phyloP scores from a whole-genome alignment of 2,113 vertebrate genomes.

The Chaenocephalus aceratus region DNA sequence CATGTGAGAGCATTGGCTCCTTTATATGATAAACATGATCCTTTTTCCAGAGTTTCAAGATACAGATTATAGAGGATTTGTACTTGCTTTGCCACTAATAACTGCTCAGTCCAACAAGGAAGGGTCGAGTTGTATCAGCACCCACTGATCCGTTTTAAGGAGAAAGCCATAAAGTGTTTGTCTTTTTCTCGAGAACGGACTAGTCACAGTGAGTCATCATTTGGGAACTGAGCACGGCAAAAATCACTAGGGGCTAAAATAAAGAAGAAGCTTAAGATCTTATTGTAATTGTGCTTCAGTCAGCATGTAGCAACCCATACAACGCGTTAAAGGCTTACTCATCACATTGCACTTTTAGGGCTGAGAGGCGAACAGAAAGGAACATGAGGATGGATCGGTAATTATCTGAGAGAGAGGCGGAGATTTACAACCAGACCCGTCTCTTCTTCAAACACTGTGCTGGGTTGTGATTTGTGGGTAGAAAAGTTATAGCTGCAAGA shows the following conservation, averaged over 20 bases:
- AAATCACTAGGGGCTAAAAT: constrained; percentile 22
- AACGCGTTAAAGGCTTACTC: constrained; percentile 63
- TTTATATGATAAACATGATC: background rate
- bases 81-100: constrained; percentile 14
- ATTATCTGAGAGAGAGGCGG: constrained; percentile 58
- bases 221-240: constrained; percentile 1
- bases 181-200: constrained; percentile 31
- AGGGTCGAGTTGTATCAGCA: background rate
- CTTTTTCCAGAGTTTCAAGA: constrained; percentile 3
- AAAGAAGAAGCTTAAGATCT: constrained; percentile 18
- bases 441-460: constrained; percentile 51
- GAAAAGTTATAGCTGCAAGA: constrained; percentile 22
- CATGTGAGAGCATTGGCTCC: constrained; percentile 23
- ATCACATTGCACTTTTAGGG: constrained; percentile 43
- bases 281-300: constrained; percentile 58
- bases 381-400: constrained; percentile 69
- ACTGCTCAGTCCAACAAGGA: background rate
- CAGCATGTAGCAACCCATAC: constrained; percentile 72
- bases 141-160: constrained; percentile 32
- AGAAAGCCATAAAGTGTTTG: constrained; percentile 23
- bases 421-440: constrained; percentile 47
- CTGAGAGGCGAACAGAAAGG: constrained; percentile 26
- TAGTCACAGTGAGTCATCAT: constrained; percentile 62
- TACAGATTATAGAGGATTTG: constrained; percentile 37
- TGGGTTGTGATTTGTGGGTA: constrained; percentile 42